These are phyloP conservation scores for Phyllotis vaccarum DNA, from an alignment of 2,797 vertebrate species.

Conservation along the genomic window DNA sequence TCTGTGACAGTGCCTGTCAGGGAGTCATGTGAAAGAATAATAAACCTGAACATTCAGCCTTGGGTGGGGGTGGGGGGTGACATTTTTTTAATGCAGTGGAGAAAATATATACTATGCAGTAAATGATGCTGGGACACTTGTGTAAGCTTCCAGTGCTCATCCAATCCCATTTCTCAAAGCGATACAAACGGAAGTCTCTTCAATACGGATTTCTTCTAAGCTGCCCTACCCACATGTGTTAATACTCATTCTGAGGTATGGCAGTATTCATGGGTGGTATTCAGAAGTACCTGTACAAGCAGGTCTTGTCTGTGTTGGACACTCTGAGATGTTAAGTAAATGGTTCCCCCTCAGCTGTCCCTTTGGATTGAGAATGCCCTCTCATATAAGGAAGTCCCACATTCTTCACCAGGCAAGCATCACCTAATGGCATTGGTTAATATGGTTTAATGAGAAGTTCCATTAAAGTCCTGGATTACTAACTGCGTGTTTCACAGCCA, in stretches of 20 bases:
- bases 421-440: not conserved
- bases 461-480: too few species aligned
- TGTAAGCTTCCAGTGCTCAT: not conserved
- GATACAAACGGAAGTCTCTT: not conserved
- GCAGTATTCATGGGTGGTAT: not conserved
- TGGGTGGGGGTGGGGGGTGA: not conserved
- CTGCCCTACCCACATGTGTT: not conserved
- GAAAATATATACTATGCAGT: not conserved
- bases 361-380: not conserved
- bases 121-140: not conserved
- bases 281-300: not conserved
- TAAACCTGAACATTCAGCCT: not conserved
- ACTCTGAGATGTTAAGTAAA: not conserved
- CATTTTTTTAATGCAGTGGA: not conserved
- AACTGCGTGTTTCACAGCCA: too few species aligned
- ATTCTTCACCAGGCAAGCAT: not conserved
- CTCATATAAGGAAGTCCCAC: not conserved
- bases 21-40: not conserved
- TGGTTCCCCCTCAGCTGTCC: not conserved
- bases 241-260: not conserved
- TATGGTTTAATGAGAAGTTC: not conserved
- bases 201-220: not conserved
- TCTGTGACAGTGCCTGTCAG: not conserved
- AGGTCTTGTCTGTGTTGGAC: not conserved
- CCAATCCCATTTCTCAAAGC: not conserved